These are phyloP conservation scores for Mesitornis unicolor DNA, from an alignment of 2,113 vertebrate species.

Conservation along the genomic window DNA sequence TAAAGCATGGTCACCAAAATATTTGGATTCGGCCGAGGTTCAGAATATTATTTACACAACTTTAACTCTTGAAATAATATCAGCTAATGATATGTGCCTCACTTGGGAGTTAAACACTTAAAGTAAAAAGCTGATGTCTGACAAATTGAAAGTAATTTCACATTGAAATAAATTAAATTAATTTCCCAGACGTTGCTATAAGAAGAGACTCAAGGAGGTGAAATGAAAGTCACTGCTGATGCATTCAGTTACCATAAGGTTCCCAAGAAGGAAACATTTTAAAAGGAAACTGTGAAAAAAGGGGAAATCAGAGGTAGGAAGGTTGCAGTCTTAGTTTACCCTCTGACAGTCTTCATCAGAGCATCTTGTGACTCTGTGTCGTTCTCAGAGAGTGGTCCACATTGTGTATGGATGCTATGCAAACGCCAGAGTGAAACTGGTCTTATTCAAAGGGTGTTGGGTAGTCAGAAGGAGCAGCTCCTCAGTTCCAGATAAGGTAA, in stretches of 20 bases:
- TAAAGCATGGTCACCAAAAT: slow-evolving; percentile 10
- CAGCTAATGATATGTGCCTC: neutral
- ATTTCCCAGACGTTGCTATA: slow-evolving; percentile 43
- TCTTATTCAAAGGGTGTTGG: neutral
- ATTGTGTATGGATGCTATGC: neutral
- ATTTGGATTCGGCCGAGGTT: neutral
- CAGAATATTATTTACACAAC: neutral
- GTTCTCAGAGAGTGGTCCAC: neutral
- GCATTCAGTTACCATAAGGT: neutral
- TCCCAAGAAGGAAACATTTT: neutral
- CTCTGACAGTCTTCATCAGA: neutral
- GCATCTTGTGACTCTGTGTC: neutral
- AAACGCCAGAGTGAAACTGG: neutral
- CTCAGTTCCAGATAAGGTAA: neutral
- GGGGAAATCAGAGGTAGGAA: neutral
- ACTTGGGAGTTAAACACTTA: neutral
- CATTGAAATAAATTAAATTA: slow-evolving; percentile 12
- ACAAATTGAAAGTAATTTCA: slow-evolving; percentile 37
- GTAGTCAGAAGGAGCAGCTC: neutral
- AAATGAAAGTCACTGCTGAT: slow-evolving; percentile 20
- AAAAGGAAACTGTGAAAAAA: neutral
- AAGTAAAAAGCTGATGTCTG: slow-evolving; percentile 20
- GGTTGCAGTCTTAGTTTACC: neutral
- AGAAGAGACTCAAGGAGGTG: neutral
- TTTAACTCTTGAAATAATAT: slow-evolving; percentile 20